Base-by-base conservation (phyloP, 37 sponge, comb jelly and placozoan species). In the Agelas oroides region DNA sequence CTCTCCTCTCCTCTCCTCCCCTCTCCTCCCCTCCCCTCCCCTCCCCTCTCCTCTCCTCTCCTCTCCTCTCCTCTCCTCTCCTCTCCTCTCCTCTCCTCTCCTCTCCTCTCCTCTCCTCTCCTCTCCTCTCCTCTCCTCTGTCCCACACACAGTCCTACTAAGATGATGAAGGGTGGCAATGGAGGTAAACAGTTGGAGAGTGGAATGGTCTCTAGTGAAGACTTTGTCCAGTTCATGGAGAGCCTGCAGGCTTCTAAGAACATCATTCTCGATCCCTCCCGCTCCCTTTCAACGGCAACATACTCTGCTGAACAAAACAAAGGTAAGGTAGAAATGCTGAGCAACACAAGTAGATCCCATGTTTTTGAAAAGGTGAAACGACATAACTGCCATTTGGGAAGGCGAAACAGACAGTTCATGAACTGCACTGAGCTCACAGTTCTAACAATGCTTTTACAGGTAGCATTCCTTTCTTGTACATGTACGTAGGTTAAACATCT, bases 151-250 rank as follows among this genome's bases (percentile, higher is more conserved):
- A 74, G 58, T 21, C 58, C 59, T 17, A 35, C 8, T 23, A 23
- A 67, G 63, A 56, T 57, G 0, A 5, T 69, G 35, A 83, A 71
- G 31, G 84, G 71, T 5, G n/a, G n/a, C n/a, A n/a, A n/a, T n/a
- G n/a, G n/a, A n/a, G 74, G 70, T 0, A 57, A 69, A 28, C 36
- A 81, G 2, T 63, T 55, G 24, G 78, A 46, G 46, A 46, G 46
- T 46, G 46, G 46, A 8, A 46, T 87, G 28, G 46, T 46, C 46
- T 80, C 80, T n/a, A 83, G 71, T 24, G 90, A 93, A 31, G 93
- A 93, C 68, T 93, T 93, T 63, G 72, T 68, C 67, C 30, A 60
- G 59, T 76, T 85, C 59, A 88, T 93, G 90, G 65, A 76, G 68
- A 55, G 55, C 15, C 73, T 93, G 60, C 89, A 80, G 12, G 37